phyloP scores from a whole-genome alignment of 2,888 invertebrate species.

The Polyommatus icarus region DNA sequence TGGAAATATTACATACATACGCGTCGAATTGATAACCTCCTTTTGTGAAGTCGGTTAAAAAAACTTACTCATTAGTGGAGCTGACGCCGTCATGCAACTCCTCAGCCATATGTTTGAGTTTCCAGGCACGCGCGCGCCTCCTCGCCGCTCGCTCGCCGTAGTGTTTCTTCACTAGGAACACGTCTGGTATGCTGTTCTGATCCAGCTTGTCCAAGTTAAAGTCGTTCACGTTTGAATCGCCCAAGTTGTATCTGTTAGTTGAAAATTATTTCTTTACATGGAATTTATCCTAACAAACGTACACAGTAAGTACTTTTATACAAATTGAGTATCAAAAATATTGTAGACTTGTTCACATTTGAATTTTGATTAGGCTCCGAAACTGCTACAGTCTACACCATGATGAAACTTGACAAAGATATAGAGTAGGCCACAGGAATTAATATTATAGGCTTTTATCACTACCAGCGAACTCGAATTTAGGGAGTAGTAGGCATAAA shows the following conservation, averaged over 20 bases:
- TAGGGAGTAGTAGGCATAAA: neutral
- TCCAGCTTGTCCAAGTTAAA: conserved; percentile 91
- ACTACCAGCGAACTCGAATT: too few relatives aligned
- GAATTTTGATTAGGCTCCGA: too few relatives aligned
- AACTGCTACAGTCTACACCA: too few relatives aligned
- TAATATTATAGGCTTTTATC: too few relatives aligned
- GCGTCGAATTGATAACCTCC: too few relatives aligned
- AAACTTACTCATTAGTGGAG: conserved; percentile 72
- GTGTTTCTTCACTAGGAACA: conserved; percentile 96
- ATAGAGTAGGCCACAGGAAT: too few relatives aligned
- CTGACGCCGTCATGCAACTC: conserved; percentile 80
- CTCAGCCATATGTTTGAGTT: conserved; percentile 91
- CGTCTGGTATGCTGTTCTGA: conserved; percentile 87
- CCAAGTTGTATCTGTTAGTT: conserved; percentile 87
- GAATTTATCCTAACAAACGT: neutral
- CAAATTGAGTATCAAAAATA: too few relatives aligned
- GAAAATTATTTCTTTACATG: neutral
- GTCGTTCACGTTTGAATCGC: conserved; percentile 96
- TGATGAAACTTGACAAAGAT: too few relatives aligned
- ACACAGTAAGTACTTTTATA: too few relatives aligned
- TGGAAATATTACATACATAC: too few relatives aligned
- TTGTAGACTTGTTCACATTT: too few relatives aligned
- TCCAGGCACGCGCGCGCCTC: conserved; percentile 92
- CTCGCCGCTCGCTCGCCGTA: conserved; percentile 87
- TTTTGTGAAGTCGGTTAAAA: too few relatives aligned